These are phyloP conservation scores for Apotomis capreana DNA, from an alignment of 2,888 invertebrate genomes.

Conservation along the genomic window DNA sequence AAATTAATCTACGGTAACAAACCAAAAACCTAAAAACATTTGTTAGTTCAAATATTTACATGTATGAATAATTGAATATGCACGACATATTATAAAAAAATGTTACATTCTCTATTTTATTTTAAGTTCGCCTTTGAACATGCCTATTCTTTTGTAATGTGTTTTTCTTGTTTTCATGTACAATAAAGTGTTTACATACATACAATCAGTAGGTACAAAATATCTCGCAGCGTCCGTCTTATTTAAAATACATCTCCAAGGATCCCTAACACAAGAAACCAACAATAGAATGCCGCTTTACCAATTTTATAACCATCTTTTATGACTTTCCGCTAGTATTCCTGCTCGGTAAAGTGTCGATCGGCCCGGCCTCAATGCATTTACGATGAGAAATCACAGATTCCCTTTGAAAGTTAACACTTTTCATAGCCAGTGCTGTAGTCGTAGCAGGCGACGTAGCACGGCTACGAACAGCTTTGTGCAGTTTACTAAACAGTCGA, in stretches of 20 bases:
- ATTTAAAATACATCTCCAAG: not conserved
- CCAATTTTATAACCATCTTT: slow-evolving; percentile 30
- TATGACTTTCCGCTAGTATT: slow-evolving; percentile 31
- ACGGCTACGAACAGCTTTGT: not conserved
- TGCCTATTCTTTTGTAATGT: too few relatives aligned
- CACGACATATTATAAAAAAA: too few relatives aligned
- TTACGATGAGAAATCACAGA: slow-evolving; percentile 23
- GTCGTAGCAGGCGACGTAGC: slow-evolving; percentile 11
- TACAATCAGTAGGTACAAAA: not conserved
- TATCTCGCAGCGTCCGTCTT: not conserved
- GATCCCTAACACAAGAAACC: not conserved
- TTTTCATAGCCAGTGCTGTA: slow-evolving; percentile 20
- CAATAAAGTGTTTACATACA: too few relatives aligned
- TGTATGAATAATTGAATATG: too few relatives aligned
- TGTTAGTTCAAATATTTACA: too few relatives aligned
- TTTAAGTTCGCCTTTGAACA: too few relatives aligned
- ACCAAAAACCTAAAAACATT: too few relatives aligned
- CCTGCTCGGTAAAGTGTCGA: slow-evolving; percentile 12
- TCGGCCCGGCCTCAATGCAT: slow-evolving; percentile 25
- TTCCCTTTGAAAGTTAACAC: slow-evolving; percentile 34
- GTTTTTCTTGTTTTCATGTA: too few relatives aligned
- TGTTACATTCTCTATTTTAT: too few relatives aligned
- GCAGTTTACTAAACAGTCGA: slow-evolving; percentile 1
- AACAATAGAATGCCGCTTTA: slow-evolving; percentile 3
- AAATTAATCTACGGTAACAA: too few relatives aligned